These are phyloP conservation scores for Hybognathus amarus DNA, from an alignment of 2,797 vertebrate species.

Conservation along the genomic window DNA sequence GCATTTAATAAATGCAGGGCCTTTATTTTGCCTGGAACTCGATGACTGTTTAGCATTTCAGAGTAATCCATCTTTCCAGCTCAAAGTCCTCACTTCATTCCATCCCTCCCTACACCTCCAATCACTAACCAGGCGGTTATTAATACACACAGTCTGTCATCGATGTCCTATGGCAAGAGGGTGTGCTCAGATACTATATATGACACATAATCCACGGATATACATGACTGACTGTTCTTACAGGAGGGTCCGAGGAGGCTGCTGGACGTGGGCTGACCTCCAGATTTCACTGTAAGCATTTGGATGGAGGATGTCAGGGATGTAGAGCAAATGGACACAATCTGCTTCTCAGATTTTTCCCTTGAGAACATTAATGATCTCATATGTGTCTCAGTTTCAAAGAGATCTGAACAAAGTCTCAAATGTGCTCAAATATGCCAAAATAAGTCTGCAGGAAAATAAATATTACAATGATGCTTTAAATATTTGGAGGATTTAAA, in stretches of 20 bases:
- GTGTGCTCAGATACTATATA: slow-evolving; percentile 16
- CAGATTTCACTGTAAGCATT: slow-evolving; percentile 4
- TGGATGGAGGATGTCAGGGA: not conserved
- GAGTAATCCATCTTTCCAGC: slow-evolving; percentile 20
- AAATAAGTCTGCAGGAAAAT: too few relatives aligned
- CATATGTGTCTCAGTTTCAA: not conserved
- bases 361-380: not conserved
- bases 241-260: slow-evolving; percentile 1
- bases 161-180: not conserved
- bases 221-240: not conserved
- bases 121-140: slow-evolving; percentile 17
- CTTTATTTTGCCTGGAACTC: not conserved
- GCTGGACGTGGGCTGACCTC: not conserved
- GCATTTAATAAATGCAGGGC: not conserved
- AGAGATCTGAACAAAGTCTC: not conserved
- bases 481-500: too few relatives aligned
- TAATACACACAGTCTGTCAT: slow-evolving; percentile 16
- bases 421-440: too few relatives aligned
- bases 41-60: not conserved
- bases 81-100: slow-evolving; percentile 1
- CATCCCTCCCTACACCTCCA: slow-evolving; percentile 19
- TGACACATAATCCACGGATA: not conserved
- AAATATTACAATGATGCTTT: too few relatives aligned
- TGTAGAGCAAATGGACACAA: not conserved
- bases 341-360: too few relatives aligned